phyloP scores from a whole-genome alignment of 2,888 invertebrate genomes.

The Morpho helenor region DNA sequence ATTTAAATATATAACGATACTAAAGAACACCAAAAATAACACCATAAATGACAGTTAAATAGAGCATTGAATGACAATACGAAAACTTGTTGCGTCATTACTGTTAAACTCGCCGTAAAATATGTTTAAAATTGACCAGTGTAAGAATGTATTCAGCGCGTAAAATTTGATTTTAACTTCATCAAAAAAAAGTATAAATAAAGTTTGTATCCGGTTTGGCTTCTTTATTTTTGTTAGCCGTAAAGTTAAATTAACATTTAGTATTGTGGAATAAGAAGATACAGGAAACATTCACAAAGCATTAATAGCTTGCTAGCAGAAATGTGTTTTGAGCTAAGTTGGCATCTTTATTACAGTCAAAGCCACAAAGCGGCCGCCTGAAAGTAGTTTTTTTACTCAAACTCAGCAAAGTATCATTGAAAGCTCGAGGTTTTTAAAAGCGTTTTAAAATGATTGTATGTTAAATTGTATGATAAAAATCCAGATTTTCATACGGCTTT shows the following conservation, averaged over 20 bases:
- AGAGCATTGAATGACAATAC: not conserved
- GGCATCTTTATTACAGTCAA: no score
- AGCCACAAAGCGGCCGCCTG: no score
- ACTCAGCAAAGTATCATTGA: no score
- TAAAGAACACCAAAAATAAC: no score
- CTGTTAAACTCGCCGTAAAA: not conserved
- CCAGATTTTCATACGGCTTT: no score
- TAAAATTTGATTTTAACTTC: conserved; percentile 3
- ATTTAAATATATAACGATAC: no score
- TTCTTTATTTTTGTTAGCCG: conserved; percentile 9
- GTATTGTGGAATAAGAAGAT: conserved; percentile 6
- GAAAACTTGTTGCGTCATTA: no score
- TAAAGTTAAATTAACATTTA: conserved; percentile 8
- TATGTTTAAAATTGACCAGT: not conserved
- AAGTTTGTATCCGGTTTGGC: conserved; percentile 9
- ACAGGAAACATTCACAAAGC: conserved; percentile 5
- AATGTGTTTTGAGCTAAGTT: not conserved
- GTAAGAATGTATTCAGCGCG: conserved; percentile 1
- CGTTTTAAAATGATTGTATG: no score
- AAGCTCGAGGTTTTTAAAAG: no score
- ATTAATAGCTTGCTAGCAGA: not conserved
- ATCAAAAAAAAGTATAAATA: conserved; percentile 9
- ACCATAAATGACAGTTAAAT: not conserved
- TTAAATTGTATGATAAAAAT: no score
- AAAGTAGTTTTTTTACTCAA: no score